Base-by-base conservation (phyloP, 2,888 invertebrate species). In the Drosophila paranaensis region DNA sequence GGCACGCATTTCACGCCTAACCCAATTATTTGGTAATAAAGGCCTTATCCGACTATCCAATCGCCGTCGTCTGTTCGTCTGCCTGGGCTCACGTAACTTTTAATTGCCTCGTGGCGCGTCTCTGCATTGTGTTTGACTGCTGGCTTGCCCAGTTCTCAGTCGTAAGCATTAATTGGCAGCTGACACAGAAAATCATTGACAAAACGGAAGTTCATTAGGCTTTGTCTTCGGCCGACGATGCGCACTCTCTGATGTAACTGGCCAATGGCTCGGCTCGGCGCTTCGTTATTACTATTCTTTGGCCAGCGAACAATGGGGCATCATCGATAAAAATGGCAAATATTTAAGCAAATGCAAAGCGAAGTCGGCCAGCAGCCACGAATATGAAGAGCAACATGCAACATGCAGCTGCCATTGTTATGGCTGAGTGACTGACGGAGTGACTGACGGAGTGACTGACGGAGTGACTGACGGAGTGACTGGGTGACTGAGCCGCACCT, bases 151-250 rank as follows among this genome's bases (percentile, higher is more conserved):
- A 61, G 56, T 65, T 68, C 58, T 61, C 78, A 67, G 78, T 61
- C 73, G 54, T 58, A 64, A 67, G 65, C 58, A 63, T 77, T 74
- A 79, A 79, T 77, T 77, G 79, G 60, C 70, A 77, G 74, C 79
- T 77, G 77, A 74, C 79, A 79, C 79, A 77, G 70, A 76, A 76
- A 76, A 73, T 68, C 78, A 76, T 73, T 77, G 68, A 63, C 65
- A 76, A 82, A 86, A 86, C 81, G 81, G 81, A 82, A 85, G 86
- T 73, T 82, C 80, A 82, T 82, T 86, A 82, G 85, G 81, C 82
- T 78, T 81, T 81, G 71, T 84, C 60, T 72, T 61, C 42, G 1
- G n/a, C 77, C 60, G 65, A 68, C 63, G 68, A 69, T 60, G 48
- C 50, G 53, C 37, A 14, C 20, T 62, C 30, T 51, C 14, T 78